Percentiles rank a stretch among this genome's conserved stretches.
These are phyloP conservation scores for Bagarius yarrelli DNA, from an alignment of 2,113 vertebrate species.

Conservation along the genomic window DNA sequence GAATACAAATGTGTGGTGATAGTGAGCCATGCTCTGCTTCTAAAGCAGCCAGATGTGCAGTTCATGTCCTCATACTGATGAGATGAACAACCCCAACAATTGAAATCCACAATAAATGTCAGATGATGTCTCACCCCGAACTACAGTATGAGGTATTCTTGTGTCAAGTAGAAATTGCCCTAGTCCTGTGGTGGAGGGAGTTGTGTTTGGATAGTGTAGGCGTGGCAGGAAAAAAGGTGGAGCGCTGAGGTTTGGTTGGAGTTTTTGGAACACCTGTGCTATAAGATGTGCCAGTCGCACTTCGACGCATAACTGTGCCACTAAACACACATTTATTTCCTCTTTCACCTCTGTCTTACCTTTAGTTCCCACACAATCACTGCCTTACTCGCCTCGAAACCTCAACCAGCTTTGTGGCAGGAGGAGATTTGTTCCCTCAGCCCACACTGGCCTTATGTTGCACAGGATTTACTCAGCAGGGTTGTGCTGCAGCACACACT, in stretches of 20 bases:
- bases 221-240: slow-evolving; percentile 29
- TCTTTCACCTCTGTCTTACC: neutral
- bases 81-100: slow-evolving; percentile 26
- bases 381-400: slow-evolving; percentile 22
- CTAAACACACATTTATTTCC: neutral
- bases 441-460: slow-evolving; percentile 43
- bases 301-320: slow-evolving; percentile 13
- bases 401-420: slow-evolving; percentile 27
- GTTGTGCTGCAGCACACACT: slow-evolving; percentile 49
- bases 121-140: neutral
- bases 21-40: slow-evolving; percentile 27
- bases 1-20: slow-evolving; percentile 46
- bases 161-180: slow-evolving; percentile 8
- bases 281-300: slow-evolving; percentile 15
- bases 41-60: slow-evolving; percentile 45
- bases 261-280: slow-evolving; percentile 38
- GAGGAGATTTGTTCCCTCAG: slow-evolving; percentile 26
- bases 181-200: slow-evolving; percentile 17
- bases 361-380: slow-evolving; percentile 31
- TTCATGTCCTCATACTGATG: slow-evolving; percentile 40
- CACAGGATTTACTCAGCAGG: slow-evolving; percentile 52
- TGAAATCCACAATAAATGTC: neutral
- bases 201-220: slow-evolving; percentile 34
- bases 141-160: neutral
- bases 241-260: slow-evolving; percentile 38